Percentiles rank a stretch among this genome's conserved stretches.
Conservation (phyloP, 1,140 invertebrate genomes). For the Drosophila leontia region DNA sequence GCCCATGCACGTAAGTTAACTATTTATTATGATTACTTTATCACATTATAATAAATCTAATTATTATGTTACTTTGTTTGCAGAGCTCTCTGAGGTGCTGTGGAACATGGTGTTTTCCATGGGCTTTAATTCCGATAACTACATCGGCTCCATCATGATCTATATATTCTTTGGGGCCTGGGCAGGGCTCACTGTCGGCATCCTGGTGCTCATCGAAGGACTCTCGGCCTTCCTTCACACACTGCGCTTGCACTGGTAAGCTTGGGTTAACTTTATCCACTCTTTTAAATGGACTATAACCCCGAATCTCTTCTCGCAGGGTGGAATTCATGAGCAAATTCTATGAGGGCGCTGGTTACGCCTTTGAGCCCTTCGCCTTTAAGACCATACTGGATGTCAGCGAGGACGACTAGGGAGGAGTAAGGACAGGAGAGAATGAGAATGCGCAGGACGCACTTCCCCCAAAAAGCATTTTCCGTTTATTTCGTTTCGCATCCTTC, state of each 20-base stretch:
- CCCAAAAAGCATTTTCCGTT: constrained; percentile 30
- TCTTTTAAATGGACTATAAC: not conserved
- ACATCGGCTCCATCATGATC: constrained; percentile 85
- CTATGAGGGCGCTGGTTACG: constrained; percentile 94
- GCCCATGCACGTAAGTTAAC: constrained; percentile 93
- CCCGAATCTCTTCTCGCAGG: constrained; percentile 86
- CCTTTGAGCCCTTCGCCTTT: constrained; percentile 97
- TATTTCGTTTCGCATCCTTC: constrained; percentile 28
- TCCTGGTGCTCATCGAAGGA: constrained; percentile 99
- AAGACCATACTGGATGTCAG: constrained; percentile 90
- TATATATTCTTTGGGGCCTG: constrained; percentile 93
- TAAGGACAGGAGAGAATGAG: constrained; percentile 6
- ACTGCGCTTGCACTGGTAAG: constrained; percentile 98
- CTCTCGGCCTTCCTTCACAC: constrained; percentile 99
- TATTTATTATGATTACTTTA: not conserved
- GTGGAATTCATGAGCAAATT: constrained; percentile 99
- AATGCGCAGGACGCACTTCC: constrained; percentile 57
- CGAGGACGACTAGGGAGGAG: constrained; percentile 37
- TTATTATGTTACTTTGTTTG: not conserved
- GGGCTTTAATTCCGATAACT: constrained; percentile 36
- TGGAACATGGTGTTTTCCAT: constrained; percentile 93
- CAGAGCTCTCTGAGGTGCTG: constrained; percentile 95
- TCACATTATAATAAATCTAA: not conserved
- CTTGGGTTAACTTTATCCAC: constrained; percentile 84
- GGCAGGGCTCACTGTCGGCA: constrained; percentile 94